phyloP scores from a whole-genome alignment of 2,113 vertebrate species.

The Cyprinodon brontotheroides region DNA sequence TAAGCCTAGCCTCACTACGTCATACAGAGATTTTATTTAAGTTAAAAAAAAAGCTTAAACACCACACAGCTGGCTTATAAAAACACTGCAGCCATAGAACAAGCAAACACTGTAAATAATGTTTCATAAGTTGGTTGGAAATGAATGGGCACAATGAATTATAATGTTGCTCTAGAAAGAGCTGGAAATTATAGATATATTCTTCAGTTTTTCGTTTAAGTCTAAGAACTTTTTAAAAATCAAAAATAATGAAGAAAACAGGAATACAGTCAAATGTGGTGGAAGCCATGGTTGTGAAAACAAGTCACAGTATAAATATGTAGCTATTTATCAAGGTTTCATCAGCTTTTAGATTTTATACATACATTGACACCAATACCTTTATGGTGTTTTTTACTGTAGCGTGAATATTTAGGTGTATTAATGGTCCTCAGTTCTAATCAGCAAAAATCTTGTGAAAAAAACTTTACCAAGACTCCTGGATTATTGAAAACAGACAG shows the following conservation, averaged over 20 bases:
- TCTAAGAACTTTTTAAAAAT: too few species aligned
- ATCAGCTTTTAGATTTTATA: constrained; percentile 84
- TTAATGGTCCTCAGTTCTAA: constrained; percentile 50
- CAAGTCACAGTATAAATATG: constrained; percentile 77
- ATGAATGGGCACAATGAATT: not conserved
- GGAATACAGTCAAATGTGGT: not conserved
- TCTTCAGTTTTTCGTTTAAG: not conserved
- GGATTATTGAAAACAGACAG: not conserved
- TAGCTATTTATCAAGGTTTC: constrained; percentile 82
- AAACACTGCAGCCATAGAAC: not conserved
- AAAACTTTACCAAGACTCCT: not conserved
- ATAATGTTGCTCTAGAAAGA: not conserved
- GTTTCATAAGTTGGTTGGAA: not conserved
- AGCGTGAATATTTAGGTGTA: constrained; percentile 13
- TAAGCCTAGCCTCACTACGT: not conserved
- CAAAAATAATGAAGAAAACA: not conserved
- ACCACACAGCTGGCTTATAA: not conserved
- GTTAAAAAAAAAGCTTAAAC: not conserved
- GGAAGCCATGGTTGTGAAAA: not conserved
- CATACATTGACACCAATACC: constrained; percentile 71
- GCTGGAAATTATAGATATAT: not conserved
- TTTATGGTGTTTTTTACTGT: constrained; percentile 1
- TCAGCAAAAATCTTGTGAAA: constrained; percentile 13
- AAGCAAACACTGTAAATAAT: not conserved
- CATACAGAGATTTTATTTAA: not conserved